phyloP scores from a whole-genome alignment of 1,140 invertebrate genomes.

The Gryon sp. region DNA sequence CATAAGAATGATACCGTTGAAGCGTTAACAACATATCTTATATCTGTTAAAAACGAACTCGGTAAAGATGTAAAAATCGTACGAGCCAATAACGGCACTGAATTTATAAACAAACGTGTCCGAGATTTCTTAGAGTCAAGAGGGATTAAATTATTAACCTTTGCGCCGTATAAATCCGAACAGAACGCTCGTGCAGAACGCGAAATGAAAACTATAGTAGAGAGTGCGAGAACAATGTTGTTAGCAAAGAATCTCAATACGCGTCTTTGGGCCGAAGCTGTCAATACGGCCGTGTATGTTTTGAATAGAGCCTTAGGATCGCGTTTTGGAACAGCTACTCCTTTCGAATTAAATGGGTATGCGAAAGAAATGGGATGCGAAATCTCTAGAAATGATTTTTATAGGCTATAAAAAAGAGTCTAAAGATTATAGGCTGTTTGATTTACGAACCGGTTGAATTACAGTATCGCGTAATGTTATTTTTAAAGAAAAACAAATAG shows the following conservation, averaged over 20 bases:
- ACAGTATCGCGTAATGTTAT: conserved; percentile 46
- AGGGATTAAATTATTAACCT: conserved; percentile 44
- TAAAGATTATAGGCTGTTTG: conserved; percentile 49
- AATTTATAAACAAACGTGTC: conserved; percentile 39
- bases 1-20: too few species aligned
- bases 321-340: neutral
- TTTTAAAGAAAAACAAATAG: conserved; percentile 36
- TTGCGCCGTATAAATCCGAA: conserved; percentile 70
- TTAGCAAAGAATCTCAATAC: conserved; percentile 67
- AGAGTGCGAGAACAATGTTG: conserved; percentile 74
- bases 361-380: conserved; percentile 48
- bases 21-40: conserved; percentile 50
- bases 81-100: conserved; percentile 52
- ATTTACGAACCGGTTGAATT: conserved; percentile 19
- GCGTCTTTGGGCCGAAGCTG: conserved; percentile 77
- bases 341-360: conserved; percentile 31
- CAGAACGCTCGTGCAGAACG: conserved; percentile 73
- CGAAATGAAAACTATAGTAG: conserved; percentile 69
- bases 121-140: conserved; percentile 17
- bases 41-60: conserved; percentile 35
- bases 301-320: conserved; percentile 30
- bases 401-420: conserved; percentile 51
- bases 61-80: conserved; percentile 47
- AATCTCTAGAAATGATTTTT: conserved; percentile 36
- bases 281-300: conserved; percentile 67